A percentile compares a stretch with the other conserved stretches of the same genome.
phyloP scores from a whole-genome alignment of 2,113 vertebrate species.

The Callipepla squamata region DNA sequence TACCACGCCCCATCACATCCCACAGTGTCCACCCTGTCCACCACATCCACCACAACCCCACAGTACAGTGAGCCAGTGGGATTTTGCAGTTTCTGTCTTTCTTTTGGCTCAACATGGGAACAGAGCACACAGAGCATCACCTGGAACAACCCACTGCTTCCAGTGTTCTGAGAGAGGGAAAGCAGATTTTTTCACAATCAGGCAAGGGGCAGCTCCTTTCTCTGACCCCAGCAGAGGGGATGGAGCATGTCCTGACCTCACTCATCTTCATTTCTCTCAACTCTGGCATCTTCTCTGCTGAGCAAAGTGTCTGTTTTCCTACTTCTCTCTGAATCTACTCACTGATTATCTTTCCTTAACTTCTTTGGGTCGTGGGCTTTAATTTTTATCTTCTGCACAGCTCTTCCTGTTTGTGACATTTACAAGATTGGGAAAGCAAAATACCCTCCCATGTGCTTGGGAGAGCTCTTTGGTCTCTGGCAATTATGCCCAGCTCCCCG shows the following conservation, averaged over 20 bases:
- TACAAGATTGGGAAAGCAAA: background rate
- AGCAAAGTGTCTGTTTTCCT: background rate
- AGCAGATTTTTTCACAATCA: too few relatives aligned
- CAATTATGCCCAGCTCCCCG: accelerated
- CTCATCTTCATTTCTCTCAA: background rate
- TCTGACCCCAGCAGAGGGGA: background rate
- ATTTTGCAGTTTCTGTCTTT: background rate
- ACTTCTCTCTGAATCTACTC: background rate
- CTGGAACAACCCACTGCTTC: accelerated
- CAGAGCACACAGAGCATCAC: background rate
- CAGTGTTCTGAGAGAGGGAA: too few relatives aligned
- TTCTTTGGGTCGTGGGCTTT: background rate
- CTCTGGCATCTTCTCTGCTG: background rate
- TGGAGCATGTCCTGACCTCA: background rate
- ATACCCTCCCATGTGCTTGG: background rate
- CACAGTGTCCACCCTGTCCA: background rate
- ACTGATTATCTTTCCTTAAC: background rate
- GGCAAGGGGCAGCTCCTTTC: background rate
- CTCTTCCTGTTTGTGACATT: background rate
- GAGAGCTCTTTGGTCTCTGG: background rate
- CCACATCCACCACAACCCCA: too few relatives aligned
- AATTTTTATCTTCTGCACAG: background rate
- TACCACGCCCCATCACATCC: background rate
- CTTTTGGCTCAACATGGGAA: background rate
- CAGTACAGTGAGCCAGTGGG: background rate